Conservation (phyloP, 2,113 vertebrate species). For the Gavialis gangeticus region DNA sequence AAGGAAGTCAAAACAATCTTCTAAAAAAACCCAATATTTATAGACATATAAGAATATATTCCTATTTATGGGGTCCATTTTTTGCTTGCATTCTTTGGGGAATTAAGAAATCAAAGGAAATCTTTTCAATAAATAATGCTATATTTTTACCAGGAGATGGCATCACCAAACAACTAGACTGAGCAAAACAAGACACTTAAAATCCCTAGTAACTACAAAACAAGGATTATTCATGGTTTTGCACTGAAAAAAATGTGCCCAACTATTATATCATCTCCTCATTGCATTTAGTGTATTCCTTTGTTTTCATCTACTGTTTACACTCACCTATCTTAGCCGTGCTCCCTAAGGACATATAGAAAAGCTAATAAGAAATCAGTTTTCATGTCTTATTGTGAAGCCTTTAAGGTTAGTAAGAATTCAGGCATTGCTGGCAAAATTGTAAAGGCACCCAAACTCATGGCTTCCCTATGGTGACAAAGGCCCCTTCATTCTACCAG, state of each 20-base stretch:
- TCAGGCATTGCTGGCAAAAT: too few species aligned
- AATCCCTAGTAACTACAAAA: background rate
- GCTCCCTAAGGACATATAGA: too few species aligned
- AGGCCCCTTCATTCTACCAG: too few species aligned
- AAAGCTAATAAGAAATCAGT: background rate
- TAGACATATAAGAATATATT: rapidly evolving
- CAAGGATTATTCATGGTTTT: rapidly evolving
- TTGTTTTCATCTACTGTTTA: background rate
- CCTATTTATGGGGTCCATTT: background rate
- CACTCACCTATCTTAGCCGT: background rate
- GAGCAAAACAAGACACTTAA: background rate
- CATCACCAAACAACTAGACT: background rate
- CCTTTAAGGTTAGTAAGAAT: too few species aligned
- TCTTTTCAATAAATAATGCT: background rate
- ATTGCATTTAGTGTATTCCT: background rate
- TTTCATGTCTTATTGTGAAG: too few species aligned
- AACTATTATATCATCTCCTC: background rate
- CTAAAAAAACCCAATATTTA: background rate
- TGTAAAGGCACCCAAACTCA: too few species aligned
- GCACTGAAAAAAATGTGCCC: background rate
- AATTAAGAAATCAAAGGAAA: background rate
- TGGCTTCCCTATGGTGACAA: too few species aligned
- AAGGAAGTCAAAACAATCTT: background rate
- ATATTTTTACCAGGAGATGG: slow-evolving; percentile 69
- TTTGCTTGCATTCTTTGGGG: rapidly evolving